Conservation (phyloP, 2,113 vertebrate species). For the Forbesichthys agassizii region DNA sequence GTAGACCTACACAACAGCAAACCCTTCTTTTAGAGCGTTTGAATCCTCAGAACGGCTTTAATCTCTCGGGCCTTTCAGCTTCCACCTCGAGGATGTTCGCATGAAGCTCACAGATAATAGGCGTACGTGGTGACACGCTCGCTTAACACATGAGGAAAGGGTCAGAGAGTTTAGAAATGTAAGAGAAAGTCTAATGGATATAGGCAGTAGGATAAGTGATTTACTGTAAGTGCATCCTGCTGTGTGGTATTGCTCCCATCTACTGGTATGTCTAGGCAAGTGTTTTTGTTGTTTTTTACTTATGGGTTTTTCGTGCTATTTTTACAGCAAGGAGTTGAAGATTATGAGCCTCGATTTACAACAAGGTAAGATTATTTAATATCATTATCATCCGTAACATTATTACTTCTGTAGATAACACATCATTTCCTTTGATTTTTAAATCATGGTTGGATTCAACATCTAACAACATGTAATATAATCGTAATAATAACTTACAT, state of each 20-base stretch:
- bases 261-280: conserved; percentile 27
- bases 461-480: conserved; percentile 17
- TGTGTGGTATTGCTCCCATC: conserved; percentile 39
- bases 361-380: conserved; percentile 83
- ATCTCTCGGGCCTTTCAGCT: no score
- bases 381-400: neutral
- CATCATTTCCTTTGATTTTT: neutral
- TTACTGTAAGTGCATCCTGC: fast-evolving
- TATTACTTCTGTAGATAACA: neutral
- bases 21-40: no score
- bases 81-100: no score
- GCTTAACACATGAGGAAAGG: neutral
- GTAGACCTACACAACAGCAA: no score
- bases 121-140: neutral
- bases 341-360: conserved; percentile 85
- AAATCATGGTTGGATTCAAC: neutral
- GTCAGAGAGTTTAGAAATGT: neutral
- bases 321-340: conserved; percentile 78
- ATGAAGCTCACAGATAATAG: no score
- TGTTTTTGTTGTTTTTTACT: no score
- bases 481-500: neutral
- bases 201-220: neutral
- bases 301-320: conserved; percentile 19
- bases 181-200: neutral
- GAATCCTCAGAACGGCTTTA: no score